Percentiles rank a stretch among this genome's conserved stretches.
phyloP scores from a whole-genome alignment of 2,797 vertebrate genomes.

The Avahi laniger region DNA sequence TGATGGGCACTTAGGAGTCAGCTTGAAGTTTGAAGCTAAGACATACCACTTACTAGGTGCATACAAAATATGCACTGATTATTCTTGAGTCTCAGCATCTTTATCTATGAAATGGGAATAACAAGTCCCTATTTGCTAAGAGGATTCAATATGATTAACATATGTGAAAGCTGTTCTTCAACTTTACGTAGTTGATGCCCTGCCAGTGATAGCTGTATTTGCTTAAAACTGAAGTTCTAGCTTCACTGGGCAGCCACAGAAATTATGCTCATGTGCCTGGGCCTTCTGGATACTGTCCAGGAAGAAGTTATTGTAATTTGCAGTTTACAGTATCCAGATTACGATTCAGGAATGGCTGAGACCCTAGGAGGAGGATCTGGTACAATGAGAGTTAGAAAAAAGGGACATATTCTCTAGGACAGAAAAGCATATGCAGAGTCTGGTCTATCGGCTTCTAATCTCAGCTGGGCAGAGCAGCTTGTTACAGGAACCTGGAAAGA shows the following conservation, averaged over 20 bases:
- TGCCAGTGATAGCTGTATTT: neutral
- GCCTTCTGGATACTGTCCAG: neutral
- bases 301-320: conserved; percentile 3
- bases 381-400: neutral
- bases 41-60: neutral
- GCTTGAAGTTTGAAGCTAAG: neutral
- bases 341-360: neutral
- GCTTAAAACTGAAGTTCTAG: conserved; percentile 35
- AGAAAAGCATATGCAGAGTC: neutral
- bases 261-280: conserved; percentile 15
- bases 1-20: neutral
- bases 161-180: neutral
- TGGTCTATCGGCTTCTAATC: conserved; percentile 26
- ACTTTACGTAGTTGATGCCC: neutral
- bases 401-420: neutral
- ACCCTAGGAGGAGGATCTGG: neutral
- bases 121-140: neutral
- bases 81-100: neutral
- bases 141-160: neutral
- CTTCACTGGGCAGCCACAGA: neutral
- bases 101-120: conserved; percentile 6
- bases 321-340: neutral
- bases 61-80: neutral
- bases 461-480: conserved; percentile 32
- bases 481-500: conserved; percentile 51